Percentiles rank a stretch among this genome's conserved stretches.
phyloP scores from a whole-genome alignment of 1,140 invertebrate species.

The Papilio xuthus region DNA sequence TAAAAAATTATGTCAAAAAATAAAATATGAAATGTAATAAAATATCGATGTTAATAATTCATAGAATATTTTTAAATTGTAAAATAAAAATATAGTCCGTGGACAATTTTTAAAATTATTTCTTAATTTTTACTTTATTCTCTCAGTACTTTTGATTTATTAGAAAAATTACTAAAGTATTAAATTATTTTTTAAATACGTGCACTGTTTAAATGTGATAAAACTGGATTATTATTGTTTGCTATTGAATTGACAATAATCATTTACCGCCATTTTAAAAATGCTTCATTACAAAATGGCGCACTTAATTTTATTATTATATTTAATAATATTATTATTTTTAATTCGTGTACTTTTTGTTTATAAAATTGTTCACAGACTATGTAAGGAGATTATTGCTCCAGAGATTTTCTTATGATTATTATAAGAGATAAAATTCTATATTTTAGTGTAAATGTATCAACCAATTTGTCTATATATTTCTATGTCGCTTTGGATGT shows the following conservation, averaged over 20 bases:
- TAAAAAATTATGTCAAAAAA: too few relatives aligned
- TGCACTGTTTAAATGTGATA: neutral
- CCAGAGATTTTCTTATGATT: conserved; percentile 78
- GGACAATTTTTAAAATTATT: neutral
- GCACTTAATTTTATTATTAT: neutral
- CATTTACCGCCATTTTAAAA: too few relatives aligned
- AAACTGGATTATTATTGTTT: too few relatives aligned
- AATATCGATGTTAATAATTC: conserved; percentile 35
- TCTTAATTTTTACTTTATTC: neutral
- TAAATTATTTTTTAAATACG: neutral
- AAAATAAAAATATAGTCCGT: conserved; percentile 6
- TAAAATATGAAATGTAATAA: conserved; percentile 30
- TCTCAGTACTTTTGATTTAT: too few relatives aligned
- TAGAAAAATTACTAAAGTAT: neutral
- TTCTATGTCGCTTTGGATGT: conserved; percentile 78
- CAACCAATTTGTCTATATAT: conserved; percentile 64
- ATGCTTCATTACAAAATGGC: neutral
- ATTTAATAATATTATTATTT: conserved; percentile 16
- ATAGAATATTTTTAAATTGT: conserved; percentile 38
- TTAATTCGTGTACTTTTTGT: conserved; percentile 29
- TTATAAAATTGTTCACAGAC: conserved; percentile 58
- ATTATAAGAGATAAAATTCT: conserved; percentile 74
- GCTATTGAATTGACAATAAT: too few relatives aligned
- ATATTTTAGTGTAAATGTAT: conserved; percentile 76
- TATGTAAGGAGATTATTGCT: conserved; percentile 47